phyloP scores from a whole-genome alignment of 2,888 invertebrate genomes.

The Idaea straminata region DNA sequence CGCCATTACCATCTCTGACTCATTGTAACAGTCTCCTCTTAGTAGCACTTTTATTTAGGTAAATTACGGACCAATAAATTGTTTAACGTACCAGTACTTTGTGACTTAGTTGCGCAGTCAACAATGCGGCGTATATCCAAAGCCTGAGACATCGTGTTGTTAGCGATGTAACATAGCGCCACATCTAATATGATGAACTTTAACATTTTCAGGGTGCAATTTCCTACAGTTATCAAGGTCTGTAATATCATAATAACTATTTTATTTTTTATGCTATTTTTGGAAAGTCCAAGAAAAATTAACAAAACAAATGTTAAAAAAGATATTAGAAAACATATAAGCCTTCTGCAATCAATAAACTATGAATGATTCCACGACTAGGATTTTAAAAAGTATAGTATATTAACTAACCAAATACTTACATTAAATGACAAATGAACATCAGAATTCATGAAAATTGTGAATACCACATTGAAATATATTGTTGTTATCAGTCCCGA shows the following conservation, averaged over 20 bases:
- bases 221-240: background rate
- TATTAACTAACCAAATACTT: background rate
- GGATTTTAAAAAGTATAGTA: too few relatives aligned
- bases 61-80: background rate
- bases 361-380: too few relatives aligned
- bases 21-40: too few relatives aligned
- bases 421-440: background rate
- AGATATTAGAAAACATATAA: too few relatives aligned
- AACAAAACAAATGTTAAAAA: too few relatives aligned
- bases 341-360: too few relatives aligned
- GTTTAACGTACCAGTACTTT: background rate
- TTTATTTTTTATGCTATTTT: background rate
- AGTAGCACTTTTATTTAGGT: too few relatives aligned
- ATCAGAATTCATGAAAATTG: background rate
- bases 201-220: background rate
- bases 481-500: background rate
- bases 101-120: background rate
- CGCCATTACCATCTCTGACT: too few relatives aligned
- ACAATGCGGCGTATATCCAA: background rate
- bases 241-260: background rate
- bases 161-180: background rate
- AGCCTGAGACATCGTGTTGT: background rate
- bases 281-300: too few relatives aligned
- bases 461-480: background rate
- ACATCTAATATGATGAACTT: background rate